Evolutionary conservation across 2,797 vertebrate genomes (phyloP), one percentile per base, ranked within the genome.

Genomic region (Hippocampus kuda): DNA sequence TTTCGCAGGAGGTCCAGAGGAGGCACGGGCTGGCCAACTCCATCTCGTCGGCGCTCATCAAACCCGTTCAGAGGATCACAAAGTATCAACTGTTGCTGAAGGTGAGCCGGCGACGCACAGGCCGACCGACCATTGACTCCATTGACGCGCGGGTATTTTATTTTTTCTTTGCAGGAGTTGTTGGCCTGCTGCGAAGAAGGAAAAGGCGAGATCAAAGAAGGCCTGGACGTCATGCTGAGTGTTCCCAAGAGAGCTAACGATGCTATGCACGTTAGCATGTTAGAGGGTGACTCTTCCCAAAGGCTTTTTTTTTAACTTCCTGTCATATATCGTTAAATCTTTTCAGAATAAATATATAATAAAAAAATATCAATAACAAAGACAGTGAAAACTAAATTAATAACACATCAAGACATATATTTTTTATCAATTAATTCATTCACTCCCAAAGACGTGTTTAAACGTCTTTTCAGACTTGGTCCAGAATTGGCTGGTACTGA

Each of bases 181-280:
- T 83, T 99, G 77, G 95, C 94, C 12, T 99, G 97, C 84, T 98
- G 97, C 0, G 97, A 99, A 86, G 97, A 99, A 87, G 97, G 97
- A 2, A 99, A 98, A 78, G 97, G 97, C 0, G 97, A 99, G 56
- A 94, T 99, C 41, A 98, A 97, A 78, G 97, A 99, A 71, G 97
- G 96, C 6, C 89, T 99, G 88, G 97, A 99, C 57, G 97, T 99
- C 83, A 98, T 98, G 96, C 92, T 98, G 68, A 98, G 94, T 34
- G 97, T 99, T 68, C 97, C 97, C 1, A 98, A 99, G 90, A 94
- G 94, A 88, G 97, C 97, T 46, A 99, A 99, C 1, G 97, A 99
- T 0, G 97, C 97, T 24, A 99, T 99, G 97, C 97, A 99, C 0
- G 95, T 99, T 83, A 99, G 97, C 94, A 99, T 99, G 97, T 85